These are phyloP conservation scores for Acronicta psi DNA, from an alignment of 2,888 invertebrate species.

Conservation along the genomic window DNA sequence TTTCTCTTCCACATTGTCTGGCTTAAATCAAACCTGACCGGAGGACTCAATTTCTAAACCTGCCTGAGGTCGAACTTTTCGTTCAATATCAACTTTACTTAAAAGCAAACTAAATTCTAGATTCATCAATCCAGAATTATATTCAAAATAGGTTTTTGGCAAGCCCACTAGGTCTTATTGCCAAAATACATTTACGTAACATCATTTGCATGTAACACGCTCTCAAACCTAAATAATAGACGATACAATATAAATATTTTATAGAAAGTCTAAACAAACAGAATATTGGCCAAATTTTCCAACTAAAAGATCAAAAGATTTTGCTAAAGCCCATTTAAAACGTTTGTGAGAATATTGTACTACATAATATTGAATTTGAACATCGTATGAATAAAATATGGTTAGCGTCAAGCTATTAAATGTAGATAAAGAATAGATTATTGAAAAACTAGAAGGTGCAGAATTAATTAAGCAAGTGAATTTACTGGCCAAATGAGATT, in stretches of 20 bases:
- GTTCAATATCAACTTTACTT: no score
- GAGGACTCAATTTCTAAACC: no score
- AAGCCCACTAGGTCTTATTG: slow-evolving; percentile 9
- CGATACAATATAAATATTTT: slow-evolving; percentile 5
- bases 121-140: not conserved
- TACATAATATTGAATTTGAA: not conserved
- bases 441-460: no score
- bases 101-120: no score
- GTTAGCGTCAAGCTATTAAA: no score
- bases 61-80: no score
- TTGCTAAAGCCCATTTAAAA: not conserved
- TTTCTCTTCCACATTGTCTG: no score
- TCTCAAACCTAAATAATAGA: slow-evolving; percentile 10
- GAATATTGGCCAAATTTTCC: not conserved
- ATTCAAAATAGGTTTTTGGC: slow-evolving; percentile 11
- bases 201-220: slow-evolving; percentile 27
- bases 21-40: no score
- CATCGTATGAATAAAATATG: not conserved
- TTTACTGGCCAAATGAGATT: no score
- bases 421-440: no score
- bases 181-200: slow-evolving; percentile 18
- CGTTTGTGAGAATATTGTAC: not conserved
- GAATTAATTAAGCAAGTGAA: no score
- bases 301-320: not conserved
- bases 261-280: not conserved